Evolutionary conservation across 2,888 invertebrate genomes (phyloP).

Genomic region (Ypsolopha scabrella): DNA sequence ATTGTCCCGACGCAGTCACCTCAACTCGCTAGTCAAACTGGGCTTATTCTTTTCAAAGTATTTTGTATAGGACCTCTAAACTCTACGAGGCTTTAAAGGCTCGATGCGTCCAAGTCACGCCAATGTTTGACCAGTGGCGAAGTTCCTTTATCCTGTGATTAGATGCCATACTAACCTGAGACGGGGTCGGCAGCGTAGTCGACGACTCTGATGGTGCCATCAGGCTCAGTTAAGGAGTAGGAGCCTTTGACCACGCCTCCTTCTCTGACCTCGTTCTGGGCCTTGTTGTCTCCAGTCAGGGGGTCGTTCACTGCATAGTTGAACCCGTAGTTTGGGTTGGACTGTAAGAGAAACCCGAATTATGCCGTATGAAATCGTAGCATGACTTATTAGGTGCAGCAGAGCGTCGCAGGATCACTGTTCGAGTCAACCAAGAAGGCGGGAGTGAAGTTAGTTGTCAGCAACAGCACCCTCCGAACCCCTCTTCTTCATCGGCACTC

Average conservation of each 20-base stretch:
- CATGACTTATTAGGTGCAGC: not conserved
- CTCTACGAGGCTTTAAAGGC: too few species aligned
- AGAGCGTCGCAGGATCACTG: not conserved
- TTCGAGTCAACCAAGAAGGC: too few species aligned
- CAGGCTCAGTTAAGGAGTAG: slow-evolving; percentile 55
- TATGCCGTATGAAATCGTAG: not conserved
- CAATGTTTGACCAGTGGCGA: too few species aligned
- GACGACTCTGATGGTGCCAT: slow-evolving; percentile 54
- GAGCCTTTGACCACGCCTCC: slow-evolving; percentile 57
- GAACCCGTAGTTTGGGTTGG: slow-evolving; percentile 53
- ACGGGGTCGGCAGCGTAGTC: slow-evolving; percentile 52
- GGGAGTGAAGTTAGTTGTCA: too few species aligned
- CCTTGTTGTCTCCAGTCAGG: slow-evolving; percentile 56
- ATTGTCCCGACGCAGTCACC: too few species aligned
- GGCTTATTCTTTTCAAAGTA: too few species aligned
- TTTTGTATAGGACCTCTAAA: too few species aligned
- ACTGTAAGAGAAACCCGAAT: slow-evolving; percentile 22
- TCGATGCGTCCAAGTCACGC: too few species aligned
- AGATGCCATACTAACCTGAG: slow-evolving; percentile 14
- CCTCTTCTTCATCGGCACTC: too few species aligned
- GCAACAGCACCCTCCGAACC: too few species aligned
- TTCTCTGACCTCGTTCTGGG: slow-evolving; percentile 51
- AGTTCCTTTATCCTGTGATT: too few species aligned
- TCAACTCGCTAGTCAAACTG: too few species aligned
- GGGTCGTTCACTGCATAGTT: slow-evolving; percentile 64